Base-by-base conservation (phyloP, 2,888 invertebrate genomes). In the Cataglyphis albicans region DNA sequence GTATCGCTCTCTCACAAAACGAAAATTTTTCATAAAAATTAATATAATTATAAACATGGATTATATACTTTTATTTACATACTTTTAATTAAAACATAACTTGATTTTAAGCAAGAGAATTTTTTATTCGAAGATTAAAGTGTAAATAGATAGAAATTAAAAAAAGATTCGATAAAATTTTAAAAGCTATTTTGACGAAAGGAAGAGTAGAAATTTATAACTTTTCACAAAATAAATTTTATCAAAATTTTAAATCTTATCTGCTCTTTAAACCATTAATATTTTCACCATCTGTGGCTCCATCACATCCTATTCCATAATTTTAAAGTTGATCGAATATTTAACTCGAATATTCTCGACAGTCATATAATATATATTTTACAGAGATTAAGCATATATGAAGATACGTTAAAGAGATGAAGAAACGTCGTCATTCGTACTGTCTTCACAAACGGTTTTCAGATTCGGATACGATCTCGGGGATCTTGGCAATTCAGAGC, bases 391-490 rank as follows among this genome's bases (percentile, higher is more conserved):
- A 88, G 87, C 87, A n/a, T 52, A 52, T n/a, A 29, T 25, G 38
- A 32, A 44, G 68, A 12, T 65, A 29, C 5, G 15, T 4, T 25
- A 38, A 25, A 7, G 65, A 83, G 82, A 63, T 84, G 78, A 48
- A 59, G 63, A 55, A 73, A 81, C 72, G 59, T 48, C 78, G 82
- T 61, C 63, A 64, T 32, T 70, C 55, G 73, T 81, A 83, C 73
- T 70, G 74, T 68, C 57, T 82, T 74, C 61, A 80, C 52, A 80
- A 84, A 87, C 84, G 85, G 64, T 85, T 59, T 63, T 75, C 52
- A 75, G 82, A 85, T 81, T 70, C 81, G 88, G 89, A 89, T 88
- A 89, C 84, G 84, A 90, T 89, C 90, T 88, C 44, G 10, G 75
- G 67, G 81, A 89, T 81, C 88, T 48, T 82, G 78, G 84, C 82